Percentiles rank a stretch among this genome's conserved stretches.
phyloP scores from a whole-genome alignment of 37 sponge, comb jelly and placozoan genomes.

The Agelas oroides region DNA sequence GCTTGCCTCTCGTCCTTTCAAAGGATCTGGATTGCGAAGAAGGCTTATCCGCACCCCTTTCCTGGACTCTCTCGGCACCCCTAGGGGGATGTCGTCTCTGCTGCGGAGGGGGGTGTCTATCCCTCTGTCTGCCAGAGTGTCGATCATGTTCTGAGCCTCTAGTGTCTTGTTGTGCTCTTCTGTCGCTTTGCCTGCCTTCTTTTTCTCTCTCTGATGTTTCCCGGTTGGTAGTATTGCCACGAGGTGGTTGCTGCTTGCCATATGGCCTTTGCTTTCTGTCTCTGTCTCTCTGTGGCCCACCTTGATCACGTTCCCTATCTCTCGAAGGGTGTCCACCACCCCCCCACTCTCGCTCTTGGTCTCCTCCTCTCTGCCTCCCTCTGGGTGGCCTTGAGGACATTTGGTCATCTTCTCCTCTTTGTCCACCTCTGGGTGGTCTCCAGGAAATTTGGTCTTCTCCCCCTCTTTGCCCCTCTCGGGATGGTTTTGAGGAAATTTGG shows the following conservation, averaged over 20 bases:
- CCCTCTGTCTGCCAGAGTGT: background rate
- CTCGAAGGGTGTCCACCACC: background rate
- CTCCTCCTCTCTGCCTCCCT: background rate
- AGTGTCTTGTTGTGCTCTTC: background rate
- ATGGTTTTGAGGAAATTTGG: too few species aligned
- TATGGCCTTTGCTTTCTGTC: background rate
- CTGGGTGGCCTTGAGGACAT: background rate
- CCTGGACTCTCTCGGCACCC: background rate
- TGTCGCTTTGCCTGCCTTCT: background rate
- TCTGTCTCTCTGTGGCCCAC: background rate
- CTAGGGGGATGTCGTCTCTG: too few species aligned
- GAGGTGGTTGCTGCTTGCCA: background rate
- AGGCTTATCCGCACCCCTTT: background rate
- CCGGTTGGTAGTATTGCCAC: background rate
- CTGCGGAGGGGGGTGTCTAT: background rate
- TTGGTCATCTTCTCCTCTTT: conserved; percentile 6
- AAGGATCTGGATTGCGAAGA: too few species aligned
- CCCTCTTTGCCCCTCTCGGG: conserved; percentile 10
- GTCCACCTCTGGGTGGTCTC: too few species aligned
- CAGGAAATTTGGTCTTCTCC: conserved; percentile 9
- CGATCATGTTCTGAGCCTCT: background rate
- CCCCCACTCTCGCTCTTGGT: background rate
- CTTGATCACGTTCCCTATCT: background rate
- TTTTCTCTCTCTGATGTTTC: background rate
- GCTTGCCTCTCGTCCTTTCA: background rate